These are phyloP conservation scores for Mycalesis mineus DNA, from an alignment of 2,888 invertebrate genomes.

Conservation along the genomic window DNA sequence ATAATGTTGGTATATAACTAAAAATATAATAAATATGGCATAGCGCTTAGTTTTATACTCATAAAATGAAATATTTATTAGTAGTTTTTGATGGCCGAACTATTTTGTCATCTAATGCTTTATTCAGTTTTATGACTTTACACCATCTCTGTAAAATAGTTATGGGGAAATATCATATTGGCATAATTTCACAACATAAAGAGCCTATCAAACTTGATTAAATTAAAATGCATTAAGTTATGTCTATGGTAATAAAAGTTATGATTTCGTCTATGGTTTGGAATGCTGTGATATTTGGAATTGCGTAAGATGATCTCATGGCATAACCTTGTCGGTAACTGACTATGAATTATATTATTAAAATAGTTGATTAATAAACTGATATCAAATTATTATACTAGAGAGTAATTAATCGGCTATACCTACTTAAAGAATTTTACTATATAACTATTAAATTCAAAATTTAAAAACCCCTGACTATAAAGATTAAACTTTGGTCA, in stretches of 20 bases:
- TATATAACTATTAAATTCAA: no score
- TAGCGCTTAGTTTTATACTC: not conserved
- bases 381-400: no score
- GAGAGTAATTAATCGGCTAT: no score
- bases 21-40: not conserved
- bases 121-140: not conserved
- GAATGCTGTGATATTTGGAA: not conserved
- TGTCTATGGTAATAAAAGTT: not conserved
- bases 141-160: not conserved
- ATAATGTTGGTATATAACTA: no score
- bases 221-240: not conserved
- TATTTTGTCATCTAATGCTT: constrained; percentile 2
- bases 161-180: not conserved
- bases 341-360: not conserved
- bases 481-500: no score
- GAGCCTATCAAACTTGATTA: not conserved
- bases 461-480: no score
- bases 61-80: not conserved
- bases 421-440: no score
- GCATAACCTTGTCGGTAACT: not conserved
- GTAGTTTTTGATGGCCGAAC: not conserved
- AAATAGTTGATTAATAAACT: not conserved
- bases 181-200: not conserved
- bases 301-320: not conserved
- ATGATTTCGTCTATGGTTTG: not conserved